A percentile compares a stretch with the other conserved stretches of the same genome.
Evolutionary conservation across 2,113 vertebrate species (phyloP).

Genomic region (Natator depressus): DNA sequence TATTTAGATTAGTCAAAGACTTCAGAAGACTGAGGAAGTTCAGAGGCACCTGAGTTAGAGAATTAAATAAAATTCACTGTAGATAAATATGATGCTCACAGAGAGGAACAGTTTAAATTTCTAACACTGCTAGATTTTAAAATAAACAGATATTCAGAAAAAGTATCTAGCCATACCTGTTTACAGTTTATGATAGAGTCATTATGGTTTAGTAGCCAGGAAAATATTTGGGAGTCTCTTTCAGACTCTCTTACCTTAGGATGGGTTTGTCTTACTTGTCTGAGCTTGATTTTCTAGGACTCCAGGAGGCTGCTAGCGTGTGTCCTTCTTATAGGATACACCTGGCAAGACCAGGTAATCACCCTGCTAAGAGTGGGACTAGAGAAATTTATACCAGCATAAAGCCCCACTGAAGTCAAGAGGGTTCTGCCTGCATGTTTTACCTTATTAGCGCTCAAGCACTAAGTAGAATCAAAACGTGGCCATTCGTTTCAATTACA

Average conservation of each 20-base stretch:
- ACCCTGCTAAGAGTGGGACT: background rate
- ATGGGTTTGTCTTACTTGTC: background rate
- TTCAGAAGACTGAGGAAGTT: too few species aligned
- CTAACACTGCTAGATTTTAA: background rate
- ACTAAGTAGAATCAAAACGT: too few species aligned
- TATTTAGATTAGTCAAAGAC: too few species aligned
- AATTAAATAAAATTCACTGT: background rate
- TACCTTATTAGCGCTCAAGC: too few species aligned
- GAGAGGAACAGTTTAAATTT: background rate
- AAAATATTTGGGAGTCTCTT: background rate
- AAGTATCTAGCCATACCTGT: background rate
- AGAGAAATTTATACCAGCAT: background rate
- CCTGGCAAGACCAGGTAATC: background rate
- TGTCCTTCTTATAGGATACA: background rate
- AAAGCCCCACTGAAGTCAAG: background rate
- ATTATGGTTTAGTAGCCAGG: background rate
- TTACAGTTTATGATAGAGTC: background rate
- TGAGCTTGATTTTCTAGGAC: background rate
- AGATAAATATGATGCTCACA: background rate
- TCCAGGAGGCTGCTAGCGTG: background rate
- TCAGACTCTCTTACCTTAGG: background rate
- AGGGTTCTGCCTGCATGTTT: background rate
- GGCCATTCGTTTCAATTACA: too few species aligned
- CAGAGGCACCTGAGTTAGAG: too few species aligned
- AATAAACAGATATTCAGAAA: background rate